A percentile compares a stretch with the other conserved stretches of the same genome.
These are phyloP conservation scores for Dasyornis broadbenti DNA, from an alignment of 2,113 vertebrate species.

Conservation along the genomic window DNA sequence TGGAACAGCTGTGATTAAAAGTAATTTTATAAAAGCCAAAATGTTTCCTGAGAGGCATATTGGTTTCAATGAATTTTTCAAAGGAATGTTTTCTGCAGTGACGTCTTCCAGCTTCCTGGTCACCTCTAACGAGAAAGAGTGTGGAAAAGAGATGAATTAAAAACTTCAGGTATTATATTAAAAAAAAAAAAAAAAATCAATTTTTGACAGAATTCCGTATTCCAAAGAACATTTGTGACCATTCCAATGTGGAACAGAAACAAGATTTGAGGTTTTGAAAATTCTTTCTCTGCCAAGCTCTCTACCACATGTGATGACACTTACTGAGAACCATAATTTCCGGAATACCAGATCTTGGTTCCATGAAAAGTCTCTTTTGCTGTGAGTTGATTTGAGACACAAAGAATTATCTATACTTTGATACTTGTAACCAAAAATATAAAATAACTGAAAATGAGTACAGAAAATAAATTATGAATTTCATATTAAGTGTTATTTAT, in stretches of 20 bases:
- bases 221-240: background rate
- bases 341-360: background rate
- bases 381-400: background rate
- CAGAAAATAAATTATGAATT: background rate
- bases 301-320: background rate
- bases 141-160: background rate
- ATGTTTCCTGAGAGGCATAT: background rate
- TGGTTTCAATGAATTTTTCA: background rate
- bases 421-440: background rate
- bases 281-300: background rate
- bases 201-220: background rate
- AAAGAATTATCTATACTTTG: background rate
- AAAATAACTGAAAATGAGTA: background rate
- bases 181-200: background rate
- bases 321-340: background rate
- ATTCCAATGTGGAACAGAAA: background rate
- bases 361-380: background rate
- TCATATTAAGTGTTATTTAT: background rate
- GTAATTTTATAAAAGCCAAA: background rate
- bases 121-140: background rate
- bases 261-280: background rate
- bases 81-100: background rate
- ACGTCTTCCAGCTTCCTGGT: background rate
- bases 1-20: background rate
- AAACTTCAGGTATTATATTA: background rate